phyloP scores from a whole-genome alignment of 2,888 invertebrate genomes.

The Adelognathus sp. region DNA sequence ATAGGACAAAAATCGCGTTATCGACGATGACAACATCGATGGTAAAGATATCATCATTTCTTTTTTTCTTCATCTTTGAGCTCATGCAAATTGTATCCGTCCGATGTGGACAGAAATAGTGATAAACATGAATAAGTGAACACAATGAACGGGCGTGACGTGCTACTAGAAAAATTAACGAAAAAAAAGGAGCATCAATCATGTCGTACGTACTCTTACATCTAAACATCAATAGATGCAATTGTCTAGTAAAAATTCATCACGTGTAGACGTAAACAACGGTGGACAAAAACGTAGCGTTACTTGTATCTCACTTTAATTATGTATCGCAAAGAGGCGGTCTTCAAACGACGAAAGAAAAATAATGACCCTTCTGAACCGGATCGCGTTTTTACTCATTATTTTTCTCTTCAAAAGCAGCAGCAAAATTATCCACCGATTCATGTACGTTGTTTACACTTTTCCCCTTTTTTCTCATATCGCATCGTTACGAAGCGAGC shows the following conservation, averaged over 20 bases:
- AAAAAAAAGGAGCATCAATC: not conserved
- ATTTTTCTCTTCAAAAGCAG: conserved; percentile 19
- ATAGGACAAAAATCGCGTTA: conserved; percentile 48
- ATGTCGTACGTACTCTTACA: conserved; percentile 20
- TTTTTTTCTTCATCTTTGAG: conserved; percentile 36
- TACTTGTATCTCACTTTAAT: conserved; percentile 16
- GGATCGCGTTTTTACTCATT: conserved; percentile 61
- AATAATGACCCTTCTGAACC: conserved; percentile 18
- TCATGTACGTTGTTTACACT: conserved; percentile 4
- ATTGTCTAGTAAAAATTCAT: conserved; percentile 44
- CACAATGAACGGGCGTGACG: conserved; percentile 31
- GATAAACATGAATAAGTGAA: not conserved
- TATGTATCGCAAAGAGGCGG: conserved; percentile 2
- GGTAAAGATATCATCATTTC: conserved; percentile 4
- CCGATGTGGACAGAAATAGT: conserved; percentile 3
- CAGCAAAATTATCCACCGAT: conserved; percentile 38
- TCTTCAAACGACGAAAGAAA: conserved; percentile 19
- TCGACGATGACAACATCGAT: conserved; percentile 17
- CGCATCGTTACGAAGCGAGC: not conserved
- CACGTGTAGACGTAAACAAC: conserved; percentile 29
- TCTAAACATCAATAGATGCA: conserved; percentile 47
- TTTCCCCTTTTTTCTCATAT: not conserved
- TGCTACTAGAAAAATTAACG: conserved; percentile 3
- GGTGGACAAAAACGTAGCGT: conserved; percentile 49
- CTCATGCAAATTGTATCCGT: conserved; percentile 39